Percentiles rank a stretch among this genome's conserved stretches.
These are phyloP conservation scores for Ephydatia muelleri DNA, from an alignment of 37 sponge, comb jelly and placozoan genomes.

Conservation along the genomic window DNA sequence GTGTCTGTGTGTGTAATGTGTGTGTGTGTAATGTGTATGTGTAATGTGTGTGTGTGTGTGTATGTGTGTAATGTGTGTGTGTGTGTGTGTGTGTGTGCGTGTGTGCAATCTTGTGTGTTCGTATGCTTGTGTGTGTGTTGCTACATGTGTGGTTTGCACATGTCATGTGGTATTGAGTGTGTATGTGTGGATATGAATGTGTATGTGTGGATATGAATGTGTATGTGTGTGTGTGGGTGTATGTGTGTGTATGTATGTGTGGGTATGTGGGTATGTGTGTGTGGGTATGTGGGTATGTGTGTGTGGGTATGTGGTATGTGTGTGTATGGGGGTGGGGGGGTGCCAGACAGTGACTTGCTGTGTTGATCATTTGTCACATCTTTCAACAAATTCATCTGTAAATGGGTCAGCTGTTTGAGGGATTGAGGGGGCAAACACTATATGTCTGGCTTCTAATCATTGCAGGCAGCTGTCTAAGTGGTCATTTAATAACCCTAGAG, in stretches of 20 bases:
- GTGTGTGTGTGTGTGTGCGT: background rate
- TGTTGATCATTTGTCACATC: background rate
- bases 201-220: constrained; percentile 14
- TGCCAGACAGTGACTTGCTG: background rate
- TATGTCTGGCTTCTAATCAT: too few relatives aligned
- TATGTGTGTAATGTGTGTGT: constrained; percentile 8
- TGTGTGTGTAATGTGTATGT: constrained; percentile 10
- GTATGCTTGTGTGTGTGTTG: too few relatives aligned
- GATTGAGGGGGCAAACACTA: too few relatives aligned
- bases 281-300: constrained; percentile 8
- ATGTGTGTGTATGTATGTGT: background rate
- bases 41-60: constrained; percentile 19
- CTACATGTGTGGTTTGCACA: too few relatives aligned
- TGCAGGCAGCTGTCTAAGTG: too few relatives aligned
- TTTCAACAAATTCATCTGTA: too few relatives aligned
- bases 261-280: constrained; percentile 24
- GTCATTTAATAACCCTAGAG: too few relatives aligned
- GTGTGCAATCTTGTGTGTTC: too few relatives aligned
- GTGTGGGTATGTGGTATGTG: too few relatives aligned
- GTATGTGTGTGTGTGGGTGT: background rate
- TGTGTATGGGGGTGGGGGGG: background rate
- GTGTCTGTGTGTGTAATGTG: background rate
- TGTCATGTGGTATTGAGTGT: background rate
- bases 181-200: constrained; percentile 24
- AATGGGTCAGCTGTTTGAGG: too few relatives aligned